These are phyloP conservation scores for Trichosurus vulpecula DNA, from an alignment of 2,797 vertebrate species.

Conservation along the genomic window DNA sequence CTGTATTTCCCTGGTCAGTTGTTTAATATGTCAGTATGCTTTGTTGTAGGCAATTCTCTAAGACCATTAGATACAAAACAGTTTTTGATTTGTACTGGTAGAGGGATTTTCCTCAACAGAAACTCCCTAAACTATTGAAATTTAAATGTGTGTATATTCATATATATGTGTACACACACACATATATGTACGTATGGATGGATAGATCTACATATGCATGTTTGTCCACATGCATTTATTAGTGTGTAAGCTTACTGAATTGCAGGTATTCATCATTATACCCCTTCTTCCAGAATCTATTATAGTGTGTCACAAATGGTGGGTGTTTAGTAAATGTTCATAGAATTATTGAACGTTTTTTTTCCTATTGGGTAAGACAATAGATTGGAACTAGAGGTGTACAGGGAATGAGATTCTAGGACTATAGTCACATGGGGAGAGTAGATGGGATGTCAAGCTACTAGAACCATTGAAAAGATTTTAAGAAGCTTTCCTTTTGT, in stretches of 20 bases:
- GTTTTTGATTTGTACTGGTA: background rate
- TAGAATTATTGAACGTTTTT: background rate
- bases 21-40: background rate
- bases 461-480: background rate
- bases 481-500: background rate
- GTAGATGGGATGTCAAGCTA: background rate
- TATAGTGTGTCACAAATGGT: rapidly evolving
- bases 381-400: rapidly evolving
- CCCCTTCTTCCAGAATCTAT: background rate
- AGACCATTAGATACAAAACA: background rate
- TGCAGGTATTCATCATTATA: background rate
- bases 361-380: background rate
- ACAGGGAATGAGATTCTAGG: rapidly evolving
- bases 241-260: background rate
- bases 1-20: background rate
- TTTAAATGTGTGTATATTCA: background rate
- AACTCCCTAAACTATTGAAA: background rate
- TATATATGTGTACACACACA: background rate
- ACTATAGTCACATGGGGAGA: rapidly evolving
- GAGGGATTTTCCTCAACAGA: background rate
- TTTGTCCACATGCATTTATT: background rate
- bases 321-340: rapidly evolving
- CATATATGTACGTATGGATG: background rate
- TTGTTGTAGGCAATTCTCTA: background rate
- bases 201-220: background rate